Base-by-base conservation (phyloP, 1,140 invertebrate genomes). In the Nylanderia fulva region DNA sequence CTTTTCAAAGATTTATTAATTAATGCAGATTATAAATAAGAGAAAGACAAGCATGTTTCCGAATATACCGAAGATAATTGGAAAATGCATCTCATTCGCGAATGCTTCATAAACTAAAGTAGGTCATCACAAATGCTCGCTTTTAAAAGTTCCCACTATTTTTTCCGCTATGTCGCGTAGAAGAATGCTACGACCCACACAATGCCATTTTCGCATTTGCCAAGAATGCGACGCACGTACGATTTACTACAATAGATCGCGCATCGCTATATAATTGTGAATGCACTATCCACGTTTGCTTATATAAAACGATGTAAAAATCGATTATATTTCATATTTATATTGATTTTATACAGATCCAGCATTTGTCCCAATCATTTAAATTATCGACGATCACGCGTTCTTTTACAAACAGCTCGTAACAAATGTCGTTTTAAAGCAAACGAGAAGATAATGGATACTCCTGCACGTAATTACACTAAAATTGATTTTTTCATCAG, bases 61-160 rank as follows among this genome's bases (percentile, higher is more conserved):
- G 36, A 80, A 80, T 80, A 80, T 71, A 80, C 4, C 48, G 27
- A 42, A 80, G 64, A 29, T 80, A 71, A 80, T 80, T 80, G 76
- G 76, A 80, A 80, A 80, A 80, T 80, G 48, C 36, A 80, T 80
- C 48, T 52, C 64, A 33, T 80, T 80, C 36, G 36, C 48, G n/a
- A 69, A 56, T 42, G 24, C 33, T 18, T 71, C 48, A 39, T 71
- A 80, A 71, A 80, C 48, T 58, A 64, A 69, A 80, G 45, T 80
- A 71, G 64, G 63, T 80, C 63, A 80, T 71, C 48, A 56, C 15
- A 80, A 77, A 80, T 71, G 64, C 33, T 56, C 3, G 36, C 64
- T 56, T 80, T 71, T 58, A 80, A 80, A 80, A 69, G 63, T 56
- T 71, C 18, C 11, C 24, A 71, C 61, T 80, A 80, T 80, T 80